Conservation (phyloP, 1,140 invertebrate species). For the Chrysomallon squamiferum region DNA sequence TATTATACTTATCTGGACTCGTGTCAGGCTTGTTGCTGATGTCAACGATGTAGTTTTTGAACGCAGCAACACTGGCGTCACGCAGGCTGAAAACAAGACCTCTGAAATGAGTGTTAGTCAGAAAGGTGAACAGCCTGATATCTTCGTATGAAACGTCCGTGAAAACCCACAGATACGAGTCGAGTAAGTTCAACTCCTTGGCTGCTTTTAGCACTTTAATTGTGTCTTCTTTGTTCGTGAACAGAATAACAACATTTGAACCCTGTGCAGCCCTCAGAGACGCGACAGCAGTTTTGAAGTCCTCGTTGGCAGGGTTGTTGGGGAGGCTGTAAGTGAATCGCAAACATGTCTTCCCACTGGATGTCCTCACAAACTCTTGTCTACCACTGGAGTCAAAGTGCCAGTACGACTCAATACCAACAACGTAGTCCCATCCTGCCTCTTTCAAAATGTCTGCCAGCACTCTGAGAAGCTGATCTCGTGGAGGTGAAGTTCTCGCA, state of each 20-base stretch:
- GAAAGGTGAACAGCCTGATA: background rate
- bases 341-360: slow-evolving; percentile 9
- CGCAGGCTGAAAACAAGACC: slow-evolving; percentile 1
- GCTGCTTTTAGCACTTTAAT: slow-evolving; percentile 31
- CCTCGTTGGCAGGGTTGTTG: slow-evolving; percentile 5
- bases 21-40: slow-evolving; percentile 27
- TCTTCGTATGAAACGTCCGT: slow-evolving; percentile 29
- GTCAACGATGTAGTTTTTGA: slow-evolving; percentile 45
- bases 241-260: slow-evolving; percentile 43
- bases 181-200: slow-evolving; percentile 23
- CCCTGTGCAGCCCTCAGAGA: slow-evolving; percentile 19
- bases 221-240: slow-evolving; percentile 27
- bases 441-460: slow-evolving; percentile 74
- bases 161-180: slow-evolving; percentile 42
- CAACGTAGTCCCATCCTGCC: slow-evolving; percentile 83
- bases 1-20: slow-evolving; percentile 15
- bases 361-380: slow-evolving; percentile 14
- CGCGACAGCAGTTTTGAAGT: slow-evolving; percentile 22
- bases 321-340: slow-evolving; percentile 2
- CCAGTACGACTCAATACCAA: slow-evolving; percentile 70
- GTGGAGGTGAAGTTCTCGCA: slow-evolving; percentile 79
- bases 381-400: slow-evolving; percentile 62
- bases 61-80: slow-evolving; percentile 62
- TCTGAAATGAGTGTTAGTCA: background rate
- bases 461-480: slow-evolving; percentile 77